A percentile compares a stretch with the other conserved stretches of the same genome.
These are phyloP conservation scores for Embiotoca jacksoni DNA, from an alignment of 2,113 vertebrate species.

Conservation along the genomic window DNA sequence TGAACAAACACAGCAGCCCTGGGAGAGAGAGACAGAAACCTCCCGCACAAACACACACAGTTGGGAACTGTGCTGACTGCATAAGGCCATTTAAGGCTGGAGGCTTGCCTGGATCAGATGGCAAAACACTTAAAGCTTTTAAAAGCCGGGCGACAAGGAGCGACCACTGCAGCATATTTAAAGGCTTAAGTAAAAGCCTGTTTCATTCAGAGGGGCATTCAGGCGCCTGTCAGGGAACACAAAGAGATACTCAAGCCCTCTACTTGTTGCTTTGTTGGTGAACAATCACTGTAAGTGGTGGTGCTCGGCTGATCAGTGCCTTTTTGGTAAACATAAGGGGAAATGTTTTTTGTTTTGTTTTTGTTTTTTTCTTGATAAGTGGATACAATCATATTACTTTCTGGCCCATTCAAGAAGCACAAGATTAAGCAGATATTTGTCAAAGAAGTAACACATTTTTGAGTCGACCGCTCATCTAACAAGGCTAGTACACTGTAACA, in stretches of 20 bases:
- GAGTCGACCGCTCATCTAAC: not conserved
- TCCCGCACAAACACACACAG: slow-evolving; percentile 12
- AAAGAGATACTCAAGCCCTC: slow-evolving; percentile 29
- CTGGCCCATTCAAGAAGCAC: not conserved
- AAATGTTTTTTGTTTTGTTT: not conserved
- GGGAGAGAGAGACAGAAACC: not conserved
- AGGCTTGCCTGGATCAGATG: slow-evolving; percentile 53
- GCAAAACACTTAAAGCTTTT: slow-evolving; percentile 59
- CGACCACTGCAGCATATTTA: slow-evolving; percentile 55
- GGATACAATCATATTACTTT: slow-evolving; percentile 11
- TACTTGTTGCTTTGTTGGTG: slow-evolving; percentile 34
- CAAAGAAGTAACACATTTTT: slow-evolving; percentile 1
- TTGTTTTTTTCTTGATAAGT: not conserved
- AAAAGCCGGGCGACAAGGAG: slow-evolving; percentile 30
- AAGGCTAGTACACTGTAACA: too few species aligned
- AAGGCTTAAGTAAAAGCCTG: slow-evolving; percentile 38
- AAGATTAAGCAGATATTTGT: slow-evolving; percentile 3
- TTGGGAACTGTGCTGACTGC: slow-evolving; percentile 22
- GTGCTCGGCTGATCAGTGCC: slow-evolving; percentile 44
- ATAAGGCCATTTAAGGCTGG: slow-evolving; percentile 45
- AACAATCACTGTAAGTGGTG: slow-evolving; percentile 26
- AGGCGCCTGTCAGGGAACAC: slow-evolving; percentile 22
- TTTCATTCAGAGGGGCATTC: slow-evolving; percentile 31
- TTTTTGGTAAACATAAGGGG: slow-evolving; percentile 22
- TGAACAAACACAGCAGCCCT: slow-evolving; percentile 40